A percentile compares a stretch with the other conserved stretches of the same genome.
Evolutionary conservation across 2,888 invertebrate genomes (phyloP).

Genomic region (Linnaemya vulpina): DNA sequence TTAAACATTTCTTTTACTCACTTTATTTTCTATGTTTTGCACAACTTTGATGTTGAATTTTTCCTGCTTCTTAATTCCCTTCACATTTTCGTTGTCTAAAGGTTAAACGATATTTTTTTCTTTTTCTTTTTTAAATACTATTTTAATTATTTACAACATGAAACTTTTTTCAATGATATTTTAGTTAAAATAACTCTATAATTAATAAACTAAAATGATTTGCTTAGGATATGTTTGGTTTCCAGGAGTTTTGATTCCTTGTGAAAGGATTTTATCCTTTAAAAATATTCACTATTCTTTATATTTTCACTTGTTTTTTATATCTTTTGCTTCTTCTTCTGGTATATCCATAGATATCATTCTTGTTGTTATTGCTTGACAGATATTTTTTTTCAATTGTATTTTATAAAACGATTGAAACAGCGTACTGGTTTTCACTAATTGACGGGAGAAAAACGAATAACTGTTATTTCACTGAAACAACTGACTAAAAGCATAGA

Average conservation of each 20-base stretch:
- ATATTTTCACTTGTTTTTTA: constrained; percentile 57
- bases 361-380: constrained; percentile 72
- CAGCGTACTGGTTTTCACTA: constrained; percentile 77
- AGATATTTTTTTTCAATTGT: constrained; percentile 36
- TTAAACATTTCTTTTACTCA: constrained; percentile 50
- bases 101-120: constrained; percentile 24
- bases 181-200: not conserved
- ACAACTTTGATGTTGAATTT: constrained; percentile 56
- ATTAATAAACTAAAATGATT: not conserved
- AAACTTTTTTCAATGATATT: constrained; percentile 10
- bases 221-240: constrained; percentile 12
- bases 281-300: constrained; percentile 67
- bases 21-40: constrained; percentile 42
- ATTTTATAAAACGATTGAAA: constrained; percentile 62
- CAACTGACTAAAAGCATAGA: constrained; percentile 44
- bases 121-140: constrained; percentile 15
- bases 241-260: constrained; percentile 3
- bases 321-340: constrained; percentile 44
- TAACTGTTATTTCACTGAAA: constrained; percentile 68
- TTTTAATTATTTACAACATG: constrained; percentile 27
- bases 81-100: constrained; percentile 66
- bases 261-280: constrained; percentile 73
- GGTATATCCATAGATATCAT: constrained; percentile 40
- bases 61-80: constrained; percentile 3
- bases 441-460: constrained; percentile 80